Evolutionary conservation across 2,113 vertebrate species (phyloP).

Genomic region (Ptyas mucosa): DNA sequence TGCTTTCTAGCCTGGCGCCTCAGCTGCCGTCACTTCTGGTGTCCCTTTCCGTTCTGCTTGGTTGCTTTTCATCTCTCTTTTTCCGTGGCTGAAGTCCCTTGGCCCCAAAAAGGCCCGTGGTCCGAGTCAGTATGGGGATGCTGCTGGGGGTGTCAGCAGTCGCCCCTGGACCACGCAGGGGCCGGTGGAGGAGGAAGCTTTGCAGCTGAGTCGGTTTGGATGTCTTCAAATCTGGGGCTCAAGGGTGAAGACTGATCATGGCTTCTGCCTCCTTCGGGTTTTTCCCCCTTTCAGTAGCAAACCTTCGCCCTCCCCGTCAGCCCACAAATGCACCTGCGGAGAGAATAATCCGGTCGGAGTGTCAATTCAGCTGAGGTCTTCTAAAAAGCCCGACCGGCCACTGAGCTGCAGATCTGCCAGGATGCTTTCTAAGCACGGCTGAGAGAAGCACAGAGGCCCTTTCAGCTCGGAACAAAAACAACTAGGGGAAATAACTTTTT

Average conservation of each 20-base stretch:
- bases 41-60: not conserved
- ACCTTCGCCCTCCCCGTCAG: not conserved
- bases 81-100: not conserved
- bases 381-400: not conserved
- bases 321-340: no score
- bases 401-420: not conserved
- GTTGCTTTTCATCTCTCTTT: not conserved
- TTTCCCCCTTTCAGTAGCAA: not conserved
- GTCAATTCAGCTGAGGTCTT: not conserved
- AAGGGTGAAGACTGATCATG: fast-evolving
- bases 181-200: no score
- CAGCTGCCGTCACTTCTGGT: no score
- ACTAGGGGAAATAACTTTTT: not conserved
- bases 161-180: no score
- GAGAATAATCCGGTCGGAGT: not conserved
- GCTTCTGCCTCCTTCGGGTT: not conserved
- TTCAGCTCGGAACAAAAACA: not conserved
- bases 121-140: not conserved
- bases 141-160: not conserved
- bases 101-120: not conserved
- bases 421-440: not conserved
- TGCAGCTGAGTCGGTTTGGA: no score
- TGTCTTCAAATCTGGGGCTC: not conserved
- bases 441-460: not conserved
- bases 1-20: not conserved